Base-by-base conservation (phyloP, 2,113 vertebrate species). In the Dissostichus mawsoni region DNA sequence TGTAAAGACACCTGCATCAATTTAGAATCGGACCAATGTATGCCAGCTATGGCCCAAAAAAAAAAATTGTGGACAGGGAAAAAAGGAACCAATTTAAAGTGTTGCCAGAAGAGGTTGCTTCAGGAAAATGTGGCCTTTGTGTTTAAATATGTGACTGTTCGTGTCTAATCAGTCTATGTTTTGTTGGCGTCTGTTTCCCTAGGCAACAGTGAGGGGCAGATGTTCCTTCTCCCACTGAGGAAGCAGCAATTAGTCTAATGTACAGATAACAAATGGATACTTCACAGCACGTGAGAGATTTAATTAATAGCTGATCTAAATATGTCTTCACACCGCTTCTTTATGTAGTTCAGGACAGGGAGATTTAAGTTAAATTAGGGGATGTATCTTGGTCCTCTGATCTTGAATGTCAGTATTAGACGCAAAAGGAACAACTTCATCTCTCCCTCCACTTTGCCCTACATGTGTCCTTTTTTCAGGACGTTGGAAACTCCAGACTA, bases 271-370 rank as follows among this genome's bases (percentile, higher is more conserved):
- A 75, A 88, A 94, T 90, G 82, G 70, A 86, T 82, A 84, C 67
- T 74, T 90, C 86, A 53, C 67, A 59, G 79, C 63, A 20, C 25
- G 76, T 78, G 56, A 80, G 83, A 78, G 71, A 36, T 29, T 83
- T 81, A 89, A 93, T 92, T 90, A 92, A 91, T 91, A 63, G 59
- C 76, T 18, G 76, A 53, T 85, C 81, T 91, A 86, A 84, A 91
- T 75, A 72, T 69, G 76, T 80, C 41, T 68, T 70, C 69, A 69
- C 55, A 69, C 71, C 41, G 18, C 70, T 72, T 55, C 17, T 13
- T 87, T 74, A 67, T 29, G 33, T 51, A 57, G 41, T 59, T 84
- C 52, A 17, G 53, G 69, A 55, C 18, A 48, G 51, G 62, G 73
- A 69, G n/a, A 74, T 87, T 70, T 74, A 74, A 83, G 33, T 62